These are phyloP conservation scores for Rhogogaster chlorosoma DNA, from an alignment of 2,888 invertebrate species.

Conservation along the genomic window DNA sequence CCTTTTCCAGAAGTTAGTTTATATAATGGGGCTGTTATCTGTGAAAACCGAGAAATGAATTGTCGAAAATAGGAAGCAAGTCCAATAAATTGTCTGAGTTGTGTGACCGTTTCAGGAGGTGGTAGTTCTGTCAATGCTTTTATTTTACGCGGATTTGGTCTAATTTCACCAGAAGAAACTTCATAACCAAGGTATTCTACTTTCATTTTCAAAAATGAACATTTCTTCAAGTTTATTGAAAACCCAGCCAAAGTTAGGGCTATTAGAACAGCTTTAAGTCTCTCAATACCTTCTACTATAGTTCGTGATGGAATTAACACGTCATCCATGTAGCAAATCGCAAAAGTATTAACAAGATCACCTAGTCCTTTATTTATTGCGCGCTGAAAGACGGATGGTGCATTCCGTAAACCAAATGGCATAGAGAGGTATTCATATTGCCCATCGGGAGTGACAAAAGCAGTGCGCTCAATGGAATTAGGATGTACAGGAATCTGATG, in stretches of 20 bases:
- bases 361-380: slow-evolving; percentile 51
- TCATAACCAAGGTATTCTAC: slow-evolving; percentile 66
- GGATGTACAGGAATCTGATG: slow-evolving; percentile 50
- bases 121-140: slow-evolving; percentile 78
- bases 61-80: slow-evolving; percentile 57
- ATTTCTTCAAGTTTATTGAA: slow-evolving; percentile 56
- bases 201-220: slow-evolving; percentile 65
- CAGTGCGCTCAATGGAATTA: slow-evolving; percentile 37
- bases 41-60: slow-evolving; percentile 52
- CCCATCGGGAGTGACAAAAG: slow-evolving; percentile 55
- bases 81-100: too few species aligned
- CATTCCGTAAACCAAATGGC: slow-evolving; percentile 58
- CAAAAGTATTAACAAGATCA: slow-evolving; percentile 32
- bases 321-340: slow-evolving; percentile 56
- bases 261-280: slow-evolving; percentile 50
- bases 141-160: slow-evolving; percentile 62
- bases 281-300: slow-evolving; percentile 46
- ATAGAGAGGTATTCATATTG: slow-evolving; percentile 57
- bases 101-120: slow-evolving; percentile 78
- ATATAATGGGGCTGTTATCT: slow-evolving; percentile 13
- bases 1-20: slow-evolving; percentile 32
- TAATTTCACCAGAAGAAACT: slow-evolving; percentile 65
- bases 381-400: slow-evolving; percentile 57
- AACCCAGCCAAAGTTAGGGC: slow-evolving; percentile 51
- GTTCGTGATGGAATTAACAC: slow-evolving; percentile 54